Conservation (phyloP, 2,888 invertebrate species). For the Chromoteleia sp. region DNA sequence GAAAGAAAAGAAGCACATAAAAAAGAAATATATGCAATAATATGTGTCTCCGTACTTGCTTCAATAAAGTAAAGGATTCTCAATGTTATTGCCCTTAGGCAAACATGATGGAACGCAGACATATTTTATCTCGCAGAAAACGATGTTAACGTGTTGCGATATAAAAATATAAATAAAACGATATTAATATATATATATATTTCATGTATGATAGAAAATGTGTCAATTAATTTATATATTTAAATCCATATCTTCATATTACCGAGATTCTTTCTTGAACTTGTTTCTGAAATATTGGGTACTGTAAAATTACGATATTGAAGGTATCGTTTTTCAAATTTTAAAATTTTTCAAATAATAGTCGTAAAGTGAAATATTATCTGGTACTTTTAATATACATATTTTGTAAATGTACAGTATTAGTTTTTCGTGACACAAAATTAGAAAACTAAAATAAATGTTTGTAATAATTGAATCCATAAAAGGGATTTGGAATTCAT, state of each 20-base stretch:
- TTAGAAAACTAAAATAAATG: too few species aligned
- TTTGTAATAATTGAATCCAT: not conserved
- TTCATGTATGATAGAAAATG: not conserved
- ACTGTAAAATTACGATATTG: too few species aligned
- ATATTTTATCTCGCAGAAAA: constrained; percentile 23
- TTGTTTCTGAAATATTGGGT: too few species aligned
- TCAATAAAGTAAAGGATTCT: constrained; percentile 39
- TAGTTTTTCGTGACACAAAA: too few species aligned
- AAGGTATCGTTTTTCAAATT: too few species aligned
- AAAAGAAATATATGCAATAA: constrained; percentile 13
- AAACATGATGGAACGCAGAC: constrained; percentile 18
- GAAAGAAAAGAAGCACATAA: constrained; percentile 10
- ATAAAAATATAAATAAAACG: constrained; percentile 15
- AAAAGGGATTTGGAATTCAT: not conserved
- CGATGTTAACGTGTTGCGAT: constrained; percentile 20
- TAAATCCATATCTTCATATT: too few species aligned
- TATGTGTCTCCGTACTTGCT: constrained; percentile 29
- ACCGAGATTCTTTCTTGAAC: too few species aligned
- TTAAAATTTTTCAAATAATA: too few species aligned
- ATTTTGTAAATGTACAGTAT: too few species aligned
- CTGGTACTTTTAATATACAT: too few species aligned
- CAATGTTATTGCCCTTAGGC: constrained; percentile 21
- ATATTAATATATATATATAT: constrained; percentile 19
- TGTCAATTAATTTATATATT: not conserved
- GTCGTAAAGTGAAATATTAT: too few species aligned